Evolutionary conservation across 2,113 vertebrate species (phyloP).

Genomic region (Australoheros scitulus): DNA sequence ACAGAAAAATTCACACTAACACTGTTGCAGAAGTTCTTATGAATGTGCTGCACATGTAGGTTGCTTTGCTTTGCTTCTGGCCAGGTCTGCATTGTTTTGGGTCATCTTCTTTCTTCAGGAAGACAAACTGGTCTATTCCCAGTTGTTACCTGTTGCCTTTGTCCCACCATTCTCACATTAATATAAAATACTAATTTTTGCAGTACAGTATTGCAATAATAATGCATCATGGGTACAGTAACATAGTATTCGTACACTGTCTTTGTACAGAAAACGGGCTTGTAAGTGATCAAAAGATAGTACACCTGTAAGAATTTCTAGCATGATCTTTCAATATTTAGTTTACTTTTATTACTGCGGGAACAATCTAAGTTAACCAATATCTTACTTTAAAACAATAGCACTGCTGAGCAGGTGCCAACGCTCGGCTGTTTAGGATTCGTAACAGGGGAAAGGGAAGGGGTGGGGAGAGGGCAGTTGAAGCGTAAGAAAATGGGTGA

Average conservation of each 20-base stretch:
- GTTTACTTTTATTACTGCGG: too few species aligned
- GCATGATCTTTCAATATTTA: too few species aligned
- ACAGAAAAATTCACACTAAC: neutral
- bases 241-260: neutral
- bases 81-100: neutral
- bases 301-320: too few species aligned
- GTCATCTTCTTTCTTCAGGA: slow-evolving; percentile 1
- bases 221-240: neutral
- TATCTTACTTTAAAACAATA: neutral
- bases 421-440: too few species aligned
- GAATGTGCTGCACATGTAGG: slow-evolving; percentile 1
- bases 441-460: too few species aligned
- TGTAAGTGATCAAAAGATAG: neutral
- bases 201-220: neutral
- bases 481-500: too few species aligned
- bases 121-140: neutral
- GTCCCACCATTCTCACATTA: neutral
- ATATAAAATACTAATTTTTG: neutral
- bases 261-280: neutral
- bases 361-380: neutral
- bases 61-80: neutral
- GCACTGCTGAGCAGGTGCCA: too few species aligned
- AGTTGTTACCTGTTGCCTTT: neutral
- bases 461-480: too few species aligned
- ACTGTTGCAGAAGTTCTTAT: neutral